Conservation (phyloP, 2,797 vertebrate species). For the Coendou prehensilis region DNA sequence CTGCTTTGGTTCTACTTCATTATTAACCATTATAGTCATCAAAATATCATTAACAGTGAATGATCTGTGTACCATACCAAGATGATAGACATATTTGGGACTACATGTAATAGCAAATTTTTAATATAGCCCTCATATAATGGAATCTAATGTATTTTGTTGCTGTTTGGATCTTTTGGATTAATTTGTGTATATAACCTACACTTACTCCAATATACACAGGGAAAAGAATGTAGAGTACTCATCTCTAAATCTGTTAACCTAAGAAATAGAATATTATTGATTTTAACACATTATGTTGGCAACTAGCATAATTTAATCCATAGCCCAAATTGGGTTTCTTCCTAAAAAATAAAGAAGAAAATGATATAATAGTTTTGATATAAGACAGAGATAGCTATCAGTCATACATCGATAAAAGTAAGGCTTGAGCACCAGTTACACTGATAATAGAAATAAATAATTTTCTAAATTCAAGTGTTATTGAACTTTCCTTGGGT, state of each 20-base stretch:
- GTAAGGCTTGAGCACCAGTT: fast-evolving
- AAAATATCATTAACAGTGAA: background rate
- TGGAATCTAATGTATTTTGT: background rate
- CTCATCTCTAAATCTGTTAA: background rate
- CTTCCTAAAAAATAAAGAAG: background rate
- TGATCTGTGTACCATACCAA: background rate
- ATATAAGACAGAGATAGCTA: background rate
- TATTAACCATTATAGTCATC: background rate
- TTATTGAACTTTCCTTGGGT: background rate
- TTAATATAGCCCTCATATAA: background rate
- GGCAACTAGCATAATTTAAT: conserved; percentile 29
- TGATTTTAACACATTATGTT: background rate
- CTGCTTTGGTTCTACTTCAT: background rate
- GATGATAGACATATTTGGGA: background rate
- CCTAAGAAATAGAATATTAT: background rate
- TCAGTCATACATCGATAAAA: background rate
- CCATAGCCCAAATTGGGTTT: background rate
- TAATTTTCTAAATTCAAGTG: background rate
- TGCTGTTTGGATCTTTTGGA: background rate
- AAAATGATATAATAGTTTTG: conserved; percentile 22
- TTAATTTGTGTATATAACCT: conserved; percentile 8
- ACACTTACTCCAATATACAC: background rate
- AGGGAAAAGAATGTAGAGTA: background rate
- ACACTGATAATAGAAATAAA: background rate
- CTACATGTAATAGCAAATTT: background rate